These are phyloP conservation scores for Tyrophagus putrescentiae DNA, from an alignment of 1,140 invertebrate species.

Conservation along the genomic window DNA sequence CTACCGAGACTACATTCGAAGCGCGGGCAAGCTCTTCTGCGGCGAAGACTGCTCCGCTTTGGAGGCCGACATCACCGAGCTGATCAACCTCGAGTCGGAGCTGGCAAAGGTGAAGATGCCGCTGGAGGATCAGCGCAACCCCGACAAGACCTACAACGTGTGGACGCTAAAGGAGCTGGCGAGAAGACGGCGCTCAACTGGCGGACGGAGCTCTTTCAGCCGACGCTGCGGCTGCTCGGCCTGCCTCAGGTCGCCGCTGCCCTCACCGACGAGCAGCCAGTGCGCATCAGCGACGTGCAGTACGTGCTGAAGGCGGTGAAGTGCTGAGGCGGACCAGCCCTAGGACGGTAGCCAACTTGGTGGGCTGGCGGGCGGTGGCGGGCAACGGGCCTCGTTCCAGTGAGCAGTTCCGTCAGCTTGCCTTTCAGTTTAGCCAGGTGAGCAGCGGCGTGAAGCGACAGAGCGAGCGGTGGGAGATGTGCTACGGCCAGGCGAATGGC, in stretches of 20 bases:
- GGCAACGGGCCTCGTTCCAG: not conserved
- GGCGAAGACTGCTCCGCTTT: not conserved
- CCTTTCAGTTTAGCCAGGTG: not conserved
- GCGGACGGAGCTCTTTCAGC: not conserved
- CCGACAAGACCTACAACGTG: not conserved
- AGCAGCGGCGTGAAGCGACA: not conserved
- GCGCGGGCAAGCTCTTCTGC: not conserved
- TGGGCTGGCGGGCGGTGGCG: not conserved
- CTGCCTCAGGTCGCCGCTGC: not conserved
- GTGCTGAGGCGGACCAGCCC: not conserved
- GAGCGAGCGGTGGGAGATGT: not conserved
- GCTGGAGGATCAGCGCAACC: not conserved
- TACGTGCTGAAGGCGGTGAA: constrained; percentile 1
- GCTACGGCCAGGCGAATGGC: not conserved
- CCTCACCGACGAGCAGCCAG: not conserved
- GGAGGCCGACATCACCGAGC: constrained; percentile 1
- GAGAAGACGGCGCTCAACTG: not conserved
- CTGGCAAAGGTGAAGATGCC: not conserved
- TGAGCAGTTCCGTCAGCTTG: not conserved
- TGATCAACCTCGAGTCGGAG: not conserved
- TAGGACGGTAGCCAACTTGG: not conserved
- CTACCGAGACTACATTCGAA: not conserved
- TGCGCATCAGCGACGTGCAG: not conserved
- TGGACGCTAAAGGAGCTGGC: not conserved
- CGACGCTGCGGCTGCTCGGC: not conserved